These are phyloP conservation scores for Benthochromis sp. DNA, from an alignment of 2,113 vertebrate species.

Conservation along the genomic window DNA sequence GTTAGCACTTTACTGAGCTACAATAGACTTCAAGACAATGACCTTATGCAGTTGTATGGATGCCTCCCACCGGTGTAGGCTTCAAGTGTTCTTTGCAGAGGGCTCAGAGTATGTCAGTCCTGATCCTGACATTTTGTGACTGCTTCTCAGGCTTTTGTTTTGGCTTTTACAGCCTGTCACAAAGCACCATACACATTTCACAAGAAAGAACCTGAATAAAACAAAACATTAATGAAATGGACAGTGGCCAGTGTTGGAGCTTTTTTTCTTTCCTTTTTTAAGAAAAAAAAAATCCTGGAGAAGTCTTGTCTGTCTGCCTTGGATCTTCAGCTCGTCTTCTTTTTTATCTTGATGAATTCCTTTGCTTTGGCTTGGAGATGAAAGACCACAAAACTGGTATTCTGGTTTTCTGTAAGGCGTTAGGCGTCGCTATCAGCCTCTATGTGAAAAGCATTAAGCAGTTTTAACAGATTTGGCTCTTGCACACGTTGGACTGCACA, in stretches of 20 bases:
- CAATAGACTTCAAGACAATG: conserved; percentile 66
- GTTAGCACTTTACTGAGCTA: conserved; percentile 47
- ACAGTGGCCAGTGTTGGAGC: conserved; percentile 39
- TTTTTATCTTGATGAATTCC: conserved; percentile 18
- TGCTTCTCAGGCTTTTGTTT: conserved; percentile 40
- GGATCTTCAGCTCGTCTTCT: conserved; percentile 6
- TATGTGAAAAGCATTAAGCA: conserved; percentile 37
- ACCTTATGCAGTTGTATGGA: conserved; percentile 52
- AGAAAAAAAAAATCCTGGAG: neutral
- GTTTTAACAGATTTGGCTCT: conserved; percentile 40
- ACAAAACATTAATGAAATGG: conserved; percentile 49
- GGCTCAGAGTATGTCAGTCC: conserved; percentile 15
- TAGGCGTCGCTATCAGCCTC: conserved; percentile 21
- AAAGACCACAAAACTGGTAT: conserved; percentile 23
- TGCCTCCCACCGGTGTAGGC: conserved; percentile 60
- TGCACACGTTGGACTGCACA: conserved; percentile 49
- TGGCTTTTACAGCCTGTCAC: conserved; percentile 1
- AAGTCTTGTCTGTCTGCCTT: conserved; percentile 25
- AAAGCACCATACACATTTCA: conserved; percentile 27
- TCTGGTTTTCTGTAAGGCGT: conserved; percentile 19
- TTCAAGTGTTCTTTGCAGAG: conserved; percentile 27
- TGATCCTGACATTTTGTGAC: conserved; percentile 45
- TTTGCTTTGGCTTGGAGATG: conserved; percentile 33
- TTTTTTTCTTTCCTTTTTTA: neutral
- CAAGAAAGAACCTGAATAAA: conserved; percentile 19